Base-by-base conservation (phyloP, 2,797 vertebrate genomes). In the Pseudochromis fuscus region DNA sequence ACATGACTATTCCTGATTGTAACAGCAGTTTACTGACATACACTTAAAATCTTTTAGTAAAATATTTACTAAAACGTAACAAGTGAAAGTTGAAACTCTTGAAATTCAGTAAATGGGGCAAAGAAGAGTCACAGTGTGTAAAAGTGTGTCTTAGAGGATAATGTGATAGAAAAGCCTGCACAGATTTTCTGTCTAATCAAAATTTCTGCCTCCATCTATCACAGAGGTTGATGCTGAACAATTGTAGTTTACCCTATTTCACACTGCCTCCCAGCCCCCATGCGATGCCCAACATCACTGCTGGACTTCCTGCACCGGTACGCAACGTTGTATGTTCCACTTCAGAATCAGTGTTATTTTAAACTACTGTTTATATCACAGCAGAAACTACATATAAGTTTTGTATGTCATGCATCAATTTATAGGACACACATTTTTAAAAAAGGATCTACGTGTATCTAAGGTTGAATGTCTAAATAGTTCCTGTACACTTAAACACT, bases 281-380 rank as follows among this genome's bases (percentile, higher is more conserved):
- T 64, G 90, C 93, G 49, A 93, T 93, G 89, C 94, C 89, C 90
- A 94, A 94, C 82, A 94, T 96, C 89, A 95, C 94, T 0, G 92
- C 95, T 81, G 96, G 95, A 28, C 88, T 95, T 60, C 95, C 95
- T 2, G 94, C 95, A 62, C 91, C 95, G 81, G 81, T 92, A 49
- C 79, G 73, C 19, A 45, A 25, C 21, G 10, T 2, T 28, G 10
- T 2, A 16, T 4, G 28, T 5, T 30, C 56, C 27, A 25, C 9
- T 30, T 48, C 5, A 42, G 23, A 67, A 57, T 30, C 4, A 37
- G 2, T 44, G 21, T 56, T 27, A 63, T 16, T 51, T 4, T 38
- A 6, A 4, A 5, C 7, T 21, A 4, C 27, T 5, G 16, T 33
- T 67, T 16, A 19, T 40, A 21, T 58, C 8, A 57, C 18, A 51